A percentile compares a stretch with the other conserved stretches of the same genome.
Evolutionary conservation across 1,140 invertebrate genomes (phyloP).

Genomic region (Polypedilum pembai): DNA sequence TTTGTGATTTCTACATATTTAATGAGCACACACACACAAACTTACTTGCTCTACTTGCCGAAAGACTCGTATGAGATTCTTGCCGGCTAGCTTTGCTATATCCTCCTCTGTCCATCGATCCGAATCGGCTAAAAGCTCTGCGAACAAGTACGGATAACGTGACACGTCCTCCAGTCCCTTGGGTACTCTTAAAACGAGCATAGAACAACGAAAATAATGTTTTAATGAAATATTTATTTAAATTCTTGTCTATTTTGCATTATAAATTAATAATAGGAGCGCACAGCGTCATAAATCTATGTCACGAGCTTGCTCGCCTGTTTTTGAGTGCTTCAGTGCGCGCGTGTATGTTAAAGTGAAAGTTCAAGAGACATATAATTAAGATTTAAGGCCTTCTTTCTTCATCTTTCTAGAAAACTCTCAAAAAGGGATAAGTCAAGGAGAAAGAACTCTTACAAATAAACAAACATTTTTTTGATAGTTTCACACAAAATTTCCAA

Average conservation of each 20-base stretch:
- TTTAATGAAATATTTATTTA: neutral
- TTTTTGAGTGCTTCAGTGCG: neutral
- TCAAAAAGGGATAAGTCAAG: too few species aligned
- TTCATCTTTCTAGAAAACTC: too few species aligned
- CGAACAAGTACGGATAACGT: constrained; percentile 69
- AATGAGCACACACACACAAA: neutral
- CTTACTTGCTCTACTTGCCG: constrained; percentile 64
- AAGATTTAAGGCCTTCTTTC: constrained; percentile 5
- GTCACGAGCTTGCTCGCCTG: neutral
- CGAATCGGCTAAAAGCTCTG: constrained; percentile 52
- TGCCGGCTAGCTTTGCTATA: constrained; percentile 66
- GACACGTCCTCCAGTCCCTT: constrained; percentile 76
- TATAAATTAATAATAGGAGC: neutral
- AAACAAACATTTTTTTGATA: too few species aligned
- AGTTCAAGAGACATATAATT: neutral
- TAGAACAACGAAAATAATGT: constrained; percentile 28
- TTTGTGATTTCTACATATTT: too few species aligned
- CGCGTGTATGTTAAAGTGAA: constrained; percentile 8
- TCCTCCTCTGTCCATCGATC: constrained; percentile 65
- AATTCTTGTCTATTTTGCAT: constrained; percentile 20
- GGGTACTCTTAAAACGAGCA: constrained; percentile 53
- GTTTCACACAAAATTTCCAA: too few species aligned
- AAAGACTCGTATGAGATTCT: constrained; percentile 69
- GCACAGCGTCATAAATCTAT: neutral
- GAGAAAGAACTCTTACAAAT: too few species aligned